phyloP scores from a whole-genome alignment of 2,113 vertebrate genomes.

The Junco hyemalis region DNA sequence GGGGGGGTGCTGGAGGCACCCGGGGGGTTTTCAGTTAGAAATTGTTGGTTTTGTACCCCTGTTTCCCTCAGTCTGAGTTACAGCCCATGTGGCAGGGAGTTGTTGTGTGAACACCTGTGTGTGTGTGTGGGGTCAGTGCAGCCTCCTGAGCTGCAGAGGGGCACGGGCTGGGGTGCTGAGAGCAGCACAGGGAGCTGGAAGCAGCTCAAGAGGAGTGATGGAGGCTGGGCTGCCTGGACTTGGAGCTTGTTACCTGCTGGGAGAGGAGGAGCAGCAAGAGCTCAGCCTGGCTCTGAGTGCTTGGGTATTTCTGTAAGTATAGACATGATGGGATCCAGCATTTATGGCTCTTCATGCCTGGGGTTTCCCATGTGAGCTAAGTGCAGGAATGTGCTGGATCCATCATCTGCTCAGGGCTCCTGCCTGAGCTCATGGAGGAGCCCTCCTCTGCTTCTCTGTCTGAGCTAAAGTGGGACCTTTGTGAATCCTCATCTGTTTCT shows the following conservation, averaged over 20 bases:
- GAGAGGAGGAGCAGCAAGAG: neutral
- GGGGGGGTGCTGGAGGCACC: neutral
- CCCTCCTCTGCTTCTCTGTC: too few species aligned
- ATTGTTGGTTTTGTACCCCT: neutral
- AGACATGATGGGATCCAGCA: neutral
- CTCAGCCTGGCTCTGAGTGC: neutral
- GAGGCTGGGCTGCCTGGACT: neutral
- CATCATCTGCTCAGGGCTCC: neutral
- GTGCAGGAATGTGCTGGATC: neutral
- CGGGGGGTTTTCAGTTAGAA: fast-evolving
- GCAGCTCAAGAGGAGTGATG: fast-evolving
- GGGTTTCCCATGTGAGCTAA: neutral
- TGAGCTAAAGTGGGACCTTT: too few species aligned
- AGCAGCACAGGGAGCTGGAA: fast-evolving
- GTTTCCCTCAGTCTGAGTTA: neutral
- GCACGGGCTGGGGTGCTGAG: neutral
- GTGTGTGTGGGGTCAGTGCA: neutral
- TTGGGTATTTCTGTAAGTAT: fast-evolving
- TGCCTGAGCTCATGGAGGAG: neutral
- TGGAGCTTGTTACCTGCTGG: neutral
- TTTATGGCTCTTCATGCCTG: neutral
- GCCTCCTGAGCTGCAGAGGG: neutral
- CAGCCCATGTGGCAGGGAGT: neutral
- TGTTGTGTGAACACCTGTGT: neutral
- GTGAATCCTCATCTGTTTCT: neutral